phyloP scores from a whole-genome alignment of 2,113 vertebrate species.

The Xerus inauris region DNA sequence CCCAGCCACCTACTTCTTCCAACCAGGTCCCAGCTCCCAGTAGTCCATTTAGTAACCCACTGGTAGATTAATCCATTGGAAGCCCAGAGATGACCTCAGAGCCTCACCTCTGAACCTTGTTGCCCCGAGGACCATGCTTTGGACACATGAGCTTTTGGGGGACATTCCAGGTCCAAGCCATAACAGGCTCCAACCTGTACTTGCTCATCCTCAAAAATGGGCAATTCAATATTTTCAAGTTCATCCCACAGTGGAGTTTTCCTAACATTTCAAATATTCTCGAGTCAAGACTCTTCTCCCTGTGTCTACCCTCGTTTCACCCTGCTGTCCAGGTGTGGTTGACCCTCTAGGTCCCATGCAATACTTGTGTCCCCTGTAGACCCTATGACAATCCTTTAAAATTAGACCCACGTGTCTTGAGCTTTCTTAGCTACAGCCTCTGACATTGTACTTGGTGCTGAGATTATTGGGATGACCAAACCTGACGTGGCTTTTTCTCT shows the following conservation, averaged over 20 bases:
- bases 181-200: not conserved
- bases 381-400: not conserved
- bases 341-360: not conserved
- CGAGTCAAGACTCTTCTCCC: not conserved
- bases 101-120: too few species aligned
- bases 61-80: too few species aligned
- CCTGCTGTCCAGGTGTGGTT: accelerated
- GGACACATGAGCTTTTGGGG: too few species aligned
- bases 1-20: too few species aligned
- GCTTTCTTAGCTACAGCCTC: not conserved
- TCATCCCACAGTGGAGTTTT: not conserved
- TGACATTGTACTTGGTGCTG: not conserved
- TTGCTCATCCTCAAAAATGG: not conserved
- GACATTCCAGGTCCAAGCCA: too few species aligned
- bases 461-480: not conserved
- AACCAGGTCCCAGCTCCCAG: too few species aligned
- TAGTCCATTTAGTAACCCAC: too few species aligned
- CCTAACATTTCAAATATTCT: not conserved
- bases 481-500: not conserved
- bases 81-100: too few species aligned
- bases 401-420: not conserved
- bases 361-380: not conserved
- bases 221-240: not conserved
- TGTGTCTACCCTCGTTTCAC: not conserved
- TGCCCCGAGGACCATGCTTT: too few species aligned